Conservation (phyloP, 1,140 invertebrate species). For the Colletes gigas region DNA sequence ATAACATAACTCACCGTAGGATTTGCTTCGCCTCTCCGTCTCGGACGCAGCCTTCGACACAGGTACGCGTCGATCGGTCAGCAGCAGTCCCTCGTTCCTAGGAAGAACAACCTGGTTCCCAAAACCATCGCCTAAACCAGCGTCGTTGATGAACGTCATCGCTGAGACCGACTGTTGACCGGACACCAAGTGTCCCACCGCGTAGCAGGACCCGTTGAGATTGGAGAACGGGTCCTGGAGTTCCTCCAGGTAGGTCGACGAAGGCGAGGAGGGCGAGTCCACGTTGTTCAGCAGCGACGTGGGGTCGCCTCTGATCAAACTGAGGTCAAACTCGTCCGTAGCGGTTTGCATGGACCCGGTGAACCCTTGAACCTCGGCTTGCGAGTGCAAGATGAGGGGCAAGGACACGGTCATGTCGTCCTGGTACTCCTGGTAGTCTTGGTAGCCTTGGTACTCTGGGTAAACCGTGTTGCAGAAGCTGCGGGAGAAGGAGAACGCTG, state of each 20-base stretch:
- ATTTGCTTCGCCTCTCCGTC: slow-evolving; percentile 49
- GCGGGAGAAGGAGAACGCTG: slow-evolving; percentile 76
- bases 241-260: slow-evolving; percentile 58
- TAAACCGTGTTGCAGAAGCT: slow-evolving; percentile 64
- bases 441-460: slow-evolving; percentile 57
- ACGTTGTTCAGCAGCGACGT: slow-evolving; percentile 61
- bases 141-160: slow-evolving; percentile 10
- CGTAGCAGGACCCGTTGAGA: slow-evolving; percentile 63
- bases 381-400: slow-evolving; percentile 48
- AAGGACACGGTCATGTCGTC: slow-evolving; percentile 46
- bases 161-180: slow-evolving; percentile 55
- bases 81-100: slow-evolving; percentile 71
- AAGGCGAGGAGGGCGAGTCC: slow-evolving; percentile 45
- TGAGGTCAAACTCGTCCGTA: slow-evolving; percentile 76
- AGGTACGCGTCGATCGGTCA: slow-evolving; percentile 58
- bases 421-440: slow-evolving; percentile 55
- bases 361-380: slow-evolving; percentile 48
- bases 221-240: slow-evolving; percentile 63
- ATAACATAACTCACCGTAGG: slow-evolving; percentile 59
- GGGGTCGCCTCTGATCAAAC: slow-evolving; percentile 77
- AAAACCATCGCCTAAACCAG: slow-evolving; percentile 11
- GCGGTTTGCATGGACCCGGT: slow-evolving; percentile 52
- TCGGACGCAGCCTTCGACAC: slow-evolving; percentile 15
- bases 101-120: slow-evolving; percentile 76
- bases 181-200: slow-evolving; percentile 74